Percentiles rank a stretch among this genome's conserved stretches.
Conservation (phyloP, 2,888 invertebrate species). For the Tachina lurida region DNA sequence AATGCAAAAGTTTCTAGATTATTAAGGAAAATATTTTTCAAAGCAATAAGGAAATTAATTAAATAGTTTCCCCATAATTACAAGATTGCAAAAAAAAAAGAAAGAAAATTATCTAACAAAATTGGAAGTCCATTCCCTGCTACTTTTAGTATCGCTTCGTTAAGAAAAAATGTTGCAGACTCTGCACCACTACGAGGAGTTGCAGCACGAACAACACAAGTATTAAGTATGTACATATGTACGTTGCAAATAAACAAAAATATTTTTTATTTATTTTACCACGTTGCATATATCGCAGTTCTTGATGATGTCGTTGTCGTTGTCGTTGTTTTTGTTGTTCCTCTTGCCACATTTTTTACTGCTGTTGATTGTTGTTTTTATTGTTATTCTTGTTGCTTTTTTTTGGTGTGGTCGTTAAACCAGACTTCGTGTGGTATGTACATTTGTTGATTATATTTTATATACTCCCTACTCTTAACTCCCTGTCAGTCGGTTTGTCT, state of each 20-base stretch:
- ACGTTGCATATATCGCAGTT: conserved; percentile 51
- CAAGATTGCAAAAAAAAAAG: not conserved
- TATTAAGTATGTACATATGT: not conserved
- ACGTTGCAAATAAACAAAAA: conserved; percentile 30
- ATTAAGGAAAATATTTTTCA: not conserved
- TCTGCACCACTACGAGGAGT: not conserved
- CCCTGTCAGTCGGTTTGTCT: conserved; percentile 11
- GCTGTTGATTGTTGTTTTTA: conserved; percentile 7
- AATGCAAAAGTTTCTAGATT: not conserved
- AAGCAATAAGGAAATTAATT: not conserved
- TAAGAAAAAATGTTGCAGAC: conserved; percentile 19
- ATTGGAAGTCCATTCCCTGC: conserved; percentile 11
- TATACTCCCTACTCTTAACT: conserved; percentile 37
- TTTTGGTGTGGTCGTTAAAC: conserved; percentile 62
- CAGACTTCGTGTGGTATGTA: conserved; percentile 56
- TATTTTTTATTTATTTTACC: conserved; percentile 47
- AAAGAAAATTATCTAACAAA: conserved; percentile 16
- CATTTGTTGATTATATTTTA: conserved; percentile 42
- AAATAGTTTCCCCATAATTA: not conserved
- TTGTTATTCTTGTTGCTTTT: not conserved
- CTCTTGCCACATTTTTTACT: conserved; percentile 54
- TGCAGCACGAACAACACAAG: not conserved
- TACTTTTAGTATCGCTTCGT: conserved; percentile 15
- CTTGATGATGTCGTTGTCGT: conserved; percentile 18
- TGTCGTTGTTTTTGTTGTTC: conserved; percentile 22